Evolutionary conservation across 2,113 vertebrate species (phyloP).

Genomic region (Aldabrachelys gigantea): DNA sequence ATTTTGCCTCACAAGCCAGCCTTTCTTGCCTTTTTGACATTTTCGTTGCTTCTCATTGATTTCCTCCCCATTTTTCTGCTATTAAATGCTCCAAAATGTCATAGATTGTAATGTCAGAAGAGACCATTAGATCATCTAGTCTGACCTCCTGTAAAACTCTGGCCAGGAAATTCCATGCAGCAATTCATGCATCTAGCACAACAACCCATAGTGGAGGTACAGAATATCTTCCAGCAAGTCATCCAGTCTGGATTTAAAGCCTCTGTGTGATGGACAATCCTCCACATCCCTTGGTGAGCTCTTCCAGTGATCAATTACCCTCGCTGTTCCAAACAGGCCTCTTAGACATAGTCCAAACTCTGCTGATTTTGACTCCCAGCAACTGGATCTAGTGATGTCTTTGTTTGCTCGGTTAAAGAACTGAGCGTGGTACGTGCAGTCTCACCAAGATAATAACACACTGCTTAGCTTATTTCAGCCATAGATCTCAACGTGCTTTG

Average conservation of each 20-base stretch:
- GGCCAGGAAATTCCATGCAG: not conserved
- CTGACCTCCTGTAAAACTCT: not conserved
- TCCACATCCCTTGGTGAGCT: not conserved
- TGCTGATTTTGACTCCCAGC: not conserved
- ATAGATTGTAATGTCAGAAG: not conserved
- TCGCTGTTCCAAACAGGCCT: not conserved
- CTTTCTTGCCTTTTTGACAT: not conserved
- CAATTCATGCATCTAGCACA: not conserved
- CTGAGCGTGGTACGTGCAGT: not conserved
- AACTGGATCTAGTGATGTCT: not conserved
- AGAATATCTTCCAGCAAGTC: not conserved
- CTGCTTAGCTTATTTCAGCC: not conserved
- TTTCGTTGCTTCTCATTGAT: not conserved
- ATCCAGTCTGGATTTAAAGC: not conserved
- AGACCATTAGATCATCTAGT: not conserved
- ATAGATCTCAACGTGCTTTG: not conserved
- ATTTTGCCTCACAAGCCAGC: not conserved
- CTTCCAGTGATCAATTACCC: not conserved
- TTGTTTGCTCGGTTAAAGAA: not conserved
- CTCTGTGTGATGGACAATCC: not conserved
- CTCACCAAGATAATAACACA: not conserved
- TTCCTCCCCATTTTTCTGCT: not conserved
- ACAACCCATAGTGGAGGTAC: not conserved
- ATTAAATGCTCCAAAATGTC: not conserved
- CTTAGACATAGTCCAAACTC: not conserved